Evolutionary conservation across 2,797 vertebrate genomes (phyloP), one percentile per base, ranked within the genome.

Genomic region (Falco naumanni): DNA sequence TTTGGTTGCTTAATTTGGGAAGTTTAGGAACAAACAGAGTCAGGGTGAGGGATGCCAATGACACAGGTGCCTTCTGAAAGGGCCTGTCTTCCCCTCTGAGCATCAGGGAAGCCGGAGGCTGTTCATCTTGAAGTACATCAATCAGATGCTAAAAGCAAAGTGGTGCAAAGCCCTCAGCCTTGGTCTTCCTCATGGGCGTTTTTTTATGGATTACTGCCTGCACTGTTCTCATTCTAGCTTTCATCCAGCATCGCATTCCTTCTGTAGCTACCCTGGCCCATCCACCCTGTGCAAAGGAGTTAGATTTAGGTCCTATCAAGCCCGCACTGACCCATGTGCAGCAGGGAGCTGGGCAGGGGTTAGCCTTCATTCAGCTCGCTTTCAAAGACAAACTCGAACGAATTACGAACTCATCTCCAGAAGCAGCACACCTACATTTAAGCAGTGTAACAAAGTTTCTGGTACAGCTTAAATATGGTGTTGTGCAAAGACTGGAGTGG

Each of bases 131-230:
- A 39, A 9, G 10, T 12, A 33, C 15, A 34, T 51, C 43, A n/a
- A 20, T 28, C 39, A 33, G 11, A 6, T 71, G 16, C 7, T 34
- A 26, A 37, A 71, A 19, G 5, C 22, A 56, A 82, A 69, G 15
- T 11, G 33, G 13, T 2, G 7, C 31, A 41, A 53, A 16, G 2
- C 7, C 24, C 8, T 56, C 6, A 45, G 20, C 5, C 14, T n/a
- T 51, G 4, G 16, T 25, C 16, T n/a, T 81, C 33, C 15, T 57
- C 2, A 0, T 15, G 33, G 21, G 11, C 5, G 4, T 31, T 26
- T 61, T 61, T 37, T 8, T 70, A 12, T 12, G 29, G 17, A 19
- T 10, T 11, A 31, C 6, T 53, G 33, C 26, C 17, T 16, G 14
- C 9, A 3, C n/a, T 43, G 39, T 25, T 29, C 63, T 22, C 20